Evolutionary conservation across 2,888 invertebrate genomes (phyloP).

Genomic region (Arge pagana): DNA sequence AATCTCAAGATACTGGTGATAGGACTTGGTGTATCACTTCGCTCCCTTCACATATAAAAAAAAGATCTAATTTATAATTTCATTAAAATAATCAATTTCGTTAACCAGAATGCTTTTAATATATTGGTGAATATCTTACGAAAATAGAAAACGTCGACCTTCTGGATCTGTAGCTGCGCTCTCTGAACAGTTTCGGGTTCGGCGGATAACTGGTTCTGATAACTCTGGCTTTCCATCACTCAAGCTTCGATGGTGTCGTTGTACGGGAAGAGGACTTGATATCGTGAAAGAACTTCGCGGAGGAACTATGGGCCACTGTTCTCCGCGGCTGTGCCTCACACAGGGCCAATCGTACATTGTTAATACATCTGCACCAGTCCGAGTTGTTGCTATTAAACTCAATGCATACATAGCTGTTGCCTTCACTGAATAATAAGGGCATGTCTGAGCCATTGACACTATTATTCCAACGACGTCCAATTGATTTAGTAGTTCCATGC

Average conservation of each 20-base stretch:
- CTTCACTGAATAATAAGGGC: conserved; percentile 84
- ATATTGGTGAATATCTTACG: conserved; percentile 36
- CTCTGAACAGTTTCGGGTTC: conserved; percentile 53
- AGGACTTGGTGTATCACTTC: conserved; percentile 81
- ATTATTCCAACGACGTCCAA: conserved; percentile 60
- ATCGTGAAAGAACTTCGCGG: conserved; percentile 40
- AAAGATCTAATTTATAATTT: conserved; percentile 21
- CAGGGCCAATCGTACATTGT: conserved; percentile 49
- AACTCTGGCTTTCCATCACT: conserved; percentile 55
- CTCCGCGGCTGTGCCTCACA: conserved; percentile 51
- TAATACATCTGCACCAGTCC: conserved; percentile 79
- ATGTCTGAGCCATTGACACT: conserved; percentile 75
- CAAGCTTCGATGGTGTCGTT: conserved; percentile 52
- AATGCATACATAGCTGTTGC: conserved; percentile 88
- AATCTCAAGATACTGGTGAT: conserved; percentile 84
- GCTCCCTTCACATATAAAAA: conserved; percentile 63
- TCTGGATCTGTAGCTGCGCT: conserved; percentile 56
- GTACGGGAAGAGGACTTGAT: conserved; percentile 46
- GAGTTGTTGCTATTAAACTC: conserved; percentile 84
- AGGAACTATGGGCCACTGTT: conserved; percentile 50
- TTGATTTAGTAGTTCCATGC: conserved; percentile 73
- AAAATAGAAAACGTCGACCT: conserved; percentile 44
- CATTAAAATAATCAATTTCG: conserved; percentile 2
- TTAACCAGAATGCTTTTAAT: conserved; percentile 1
- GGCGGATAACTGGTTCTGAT: conserved; percentile 44